phyloP scores from a whole-genome alignment of 2,797 vertebrate species.

The Centroberyx gerrardi region DNA sequence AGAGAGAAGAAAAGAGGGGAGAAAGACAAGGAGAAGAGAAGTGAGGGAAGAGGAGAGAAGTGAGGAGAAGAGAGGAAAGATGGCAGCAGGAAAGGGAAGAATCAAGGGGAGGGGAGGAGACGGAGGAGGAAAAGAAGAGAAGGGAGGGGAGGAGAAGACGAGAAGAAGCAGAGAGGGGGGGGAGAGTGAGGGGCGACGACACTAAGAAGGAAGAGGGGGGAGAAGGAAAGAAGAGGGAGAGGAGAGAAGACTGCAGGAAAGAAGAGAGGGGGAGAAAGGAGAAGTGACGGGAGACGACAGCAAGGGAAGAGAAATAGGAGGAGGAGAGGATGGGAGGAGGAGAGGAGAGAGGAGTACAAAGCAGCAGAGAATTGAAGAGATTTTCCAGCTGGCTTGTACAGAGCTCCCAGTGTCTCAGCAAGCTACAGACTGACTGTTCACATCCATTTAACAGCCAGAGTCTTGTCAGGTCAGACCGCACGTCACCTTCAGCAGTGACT shows the following conservation, averaged over 20 bases:
- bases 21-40: not conserved
- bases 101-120: not conserved
- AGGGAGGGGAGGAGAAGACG: not conserved
- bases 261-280: conserved; percentile 6
- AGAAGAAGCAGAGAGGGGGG: not conserved
- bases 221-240: not conserved
- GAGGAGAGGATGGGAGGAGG: conserved; percentile 3
- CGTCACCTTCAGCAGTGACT: conserved; percentile 5
- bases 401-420: conserved; percentile 19
- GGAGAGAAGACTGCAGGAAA: not conserved
- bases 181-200: too few relatives aligned
- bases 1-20: not conserved
- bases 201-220: not conserved
- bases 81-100: conserved; percentile 5
- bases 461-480: conserved; percentile 11
- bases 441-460: conserved; percentile 8
- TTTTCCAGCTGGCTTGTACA: conserved; percentile 40
- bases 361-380: conserved; percentile 54
- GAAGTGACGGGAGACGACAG: conserved; percentile 17
- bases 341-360: conserved; percentile 22
- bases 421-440: conserved; percentile 37
- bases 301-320: not conserved
- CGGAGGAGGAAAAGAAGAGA: conserved; percentile 30
- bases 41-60: not conserved
- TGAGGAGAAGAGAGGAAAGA: conserved; percentile 21